A percentile compares a stretch with the other conserved stretches of the same genome.
Evolutionary conservation across 2,797 vertebrate genomes (phyloP).

Genomic region (Acrocephalus scirpaceus): DNA sequence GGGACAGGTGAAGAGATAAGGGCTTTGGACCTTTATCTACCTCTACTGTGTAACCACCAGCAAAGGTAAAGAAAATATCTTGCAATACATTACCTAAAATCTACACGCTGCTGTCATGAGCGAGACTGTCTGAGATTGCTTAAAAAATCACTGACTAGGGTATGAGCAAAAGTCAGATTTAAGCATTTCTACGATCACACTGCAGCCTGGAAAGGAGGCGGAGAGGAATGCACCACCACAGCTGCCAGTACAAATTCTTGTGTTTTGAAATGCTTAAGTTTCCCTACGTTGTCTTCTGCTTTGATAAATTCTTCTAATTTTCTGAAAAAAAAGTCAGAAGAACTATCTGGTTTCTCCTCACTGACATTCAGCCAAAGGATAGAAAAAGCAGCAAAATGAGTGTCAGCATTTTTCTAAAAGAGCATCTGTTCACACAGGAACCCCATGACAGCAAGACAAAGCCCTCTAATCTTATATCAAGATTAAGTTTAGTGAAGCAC

Average conservation of each 20-base stretch:
- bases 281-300: neutral
- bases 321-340: neutral
- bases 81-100: neutral
- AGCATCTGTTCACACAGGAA: neutral
- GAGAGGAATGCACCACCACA: neutral
- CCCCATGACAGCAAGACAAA: neutral
- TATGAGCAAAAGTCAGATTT: neutral
- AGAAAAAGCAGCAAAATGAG: slow-evolving; percentile 18
- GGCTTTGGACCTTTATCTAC: neutral
- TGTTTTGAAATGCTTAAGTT: neutral
- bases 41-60: neutral
- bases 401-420: slow-evolving; percentile 12
- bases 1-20: neutral
- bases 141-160: neutral
- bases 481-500: neutral
- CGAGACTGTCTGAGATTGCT: neutral
- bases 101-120: neutral
- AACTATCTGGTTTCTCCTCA: slow-evolving; percentile 4
- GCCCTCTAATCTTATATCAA: neutral
- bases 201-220: neutral
- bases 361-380: neutral
- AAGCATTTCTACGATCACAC: neutral
- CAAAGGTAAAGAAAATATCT: neutral
- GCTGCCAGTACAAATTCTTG: neutral
- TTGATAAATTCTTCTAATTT: slow-evolving; percentile 1